A percentile compares a stretch with the other conserved stretches of the same genome.
These are phyloP conservation scores for Pyrochroa serraticornis DNA, from an alignment of 2,888 invertebrate genomes.

Conservation along the genomic window DNA sequence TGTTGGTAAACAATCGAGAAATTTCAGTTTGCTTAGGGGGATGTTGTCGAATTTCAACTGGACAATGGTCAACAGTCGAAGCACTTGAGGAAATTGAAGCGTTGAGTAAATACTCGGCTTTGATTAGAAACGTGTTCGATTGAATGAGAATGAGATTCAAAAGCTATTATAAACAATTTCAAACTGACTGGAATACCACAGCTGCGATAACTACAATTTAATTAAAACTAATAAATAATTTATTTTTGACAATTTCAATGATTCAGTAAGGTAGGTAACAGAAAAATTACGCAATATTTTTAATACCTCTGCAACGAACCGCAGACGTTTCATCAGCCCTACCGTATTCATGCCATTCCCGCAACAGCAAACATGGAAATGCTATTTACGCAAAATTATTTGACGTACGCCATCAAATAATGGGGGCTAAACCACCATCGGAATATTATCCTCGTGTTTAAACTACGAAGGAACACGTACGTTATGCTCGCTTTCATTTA, in stretches of 20 bases:
- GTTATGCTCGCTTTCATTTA: slow-evolving; percentile 1
- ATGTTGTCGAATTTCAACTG: slow-evolving; percentile 35
- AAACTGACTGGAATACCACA: slow-evolving; percentile 2
- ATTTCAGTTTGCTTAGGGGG: slow-evolving; percentile 16
- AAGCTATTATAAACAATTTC: slow-evolving; percentile 31
- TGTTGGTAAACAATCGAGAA: neutral
- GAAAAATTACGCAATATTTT: neutral
- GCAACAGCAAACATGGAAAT: slow-evolving; percentile 29
- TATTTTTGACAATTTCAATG: no score
- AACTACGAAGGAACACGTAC: slow-evolving; percentile 1
- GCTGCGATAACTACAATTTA: slow-evolving; percentile 8
- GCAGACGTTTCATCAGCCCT: no score
- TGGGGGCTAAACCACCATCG: slow-evolving; percentile 15
- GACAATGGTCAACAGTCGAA: slow-evolving; percentile 47
- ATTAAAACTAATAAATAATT: slow-evolving; percentile 18
- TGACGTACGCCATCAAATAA: slow-evolving; percentile 27
- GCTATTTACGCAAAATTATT: slow-evolving; percentile 33
- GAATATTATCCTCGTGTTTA: slow-evolving; percentile 9
- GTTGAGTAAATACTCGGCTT: slow-evolving; percentile 45
- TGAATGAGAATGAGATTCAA: slow-evolving; percentile 35
- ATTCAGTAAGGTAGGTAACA: no score
- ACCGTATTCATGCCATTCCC: slow-evolving; percentile 14
- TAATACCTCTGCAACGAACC: no score
- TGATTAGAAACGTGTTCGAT: slow-evolving; percentile 49
- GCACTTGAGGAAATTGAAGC: slow-evolving; percentile 49